phyloP scores from a whole-genome alignment of 2,113 vertebrate species.

The Stomatorhinus ivindoensis region DNA sequence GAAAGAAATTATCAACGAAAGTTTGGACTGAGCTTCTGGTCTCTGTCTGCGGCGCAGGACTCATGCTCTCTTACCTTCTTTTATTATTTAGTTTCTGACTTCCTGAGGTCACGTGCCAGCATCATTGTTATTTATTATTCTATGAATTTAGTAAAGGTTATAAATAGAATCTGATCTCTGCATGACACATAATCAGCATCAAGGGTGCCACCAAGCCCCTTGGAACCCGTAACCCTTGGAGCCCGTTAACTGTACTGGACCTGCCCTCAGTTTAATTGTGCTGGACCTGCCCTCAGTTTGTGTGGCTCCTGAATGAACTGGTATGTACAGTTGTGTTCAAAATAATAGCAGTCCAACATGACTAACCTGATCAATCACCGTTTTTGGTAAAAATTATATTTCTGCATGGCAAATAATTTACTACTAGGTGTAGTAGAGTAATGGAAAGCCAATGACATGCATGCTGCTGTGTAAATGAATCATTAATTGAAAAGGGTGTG shows the following conservation, averaged over 20 bases:
- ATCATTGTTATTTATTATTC: background rate
- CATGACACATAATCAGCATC: background rate
- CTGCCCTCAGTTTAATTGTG: too few species aligned
- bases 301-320: background rate
- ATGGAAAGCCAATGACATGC: too few species aligned
- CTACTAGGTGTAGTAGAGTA: too few species aligned
- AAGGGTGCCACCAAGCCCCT: background rate
- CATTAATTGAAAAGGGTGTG: too few species aligned
- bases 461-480: too few species aligned
- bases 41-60: background rate
- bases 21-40: constrained; percentile 31
- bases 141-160: background rate
- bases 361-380: too few species aligned
- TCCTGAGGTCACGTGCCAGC: background rate
- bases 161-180: background rate
- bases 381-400: too few species aligned
- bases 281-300: background rate
- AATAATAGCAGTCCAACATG: too few species aligned
- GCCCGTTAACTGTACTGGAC: too few species aligned
- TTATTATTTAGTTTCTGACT: background rate
- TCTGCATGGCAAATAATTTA: too few species aligned
- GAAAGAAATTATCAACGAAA: constrained; percentile 67
- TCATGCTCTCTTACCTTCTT: background rate
- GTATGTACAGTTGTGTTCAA: background rate
- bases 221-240: too few species aligned